These are phyloP conservation scores for Pseudomyrmex sp. DNA, from an alignment of 1,140 invertebrate genomes.

Conservation along the genomic window DNA sequence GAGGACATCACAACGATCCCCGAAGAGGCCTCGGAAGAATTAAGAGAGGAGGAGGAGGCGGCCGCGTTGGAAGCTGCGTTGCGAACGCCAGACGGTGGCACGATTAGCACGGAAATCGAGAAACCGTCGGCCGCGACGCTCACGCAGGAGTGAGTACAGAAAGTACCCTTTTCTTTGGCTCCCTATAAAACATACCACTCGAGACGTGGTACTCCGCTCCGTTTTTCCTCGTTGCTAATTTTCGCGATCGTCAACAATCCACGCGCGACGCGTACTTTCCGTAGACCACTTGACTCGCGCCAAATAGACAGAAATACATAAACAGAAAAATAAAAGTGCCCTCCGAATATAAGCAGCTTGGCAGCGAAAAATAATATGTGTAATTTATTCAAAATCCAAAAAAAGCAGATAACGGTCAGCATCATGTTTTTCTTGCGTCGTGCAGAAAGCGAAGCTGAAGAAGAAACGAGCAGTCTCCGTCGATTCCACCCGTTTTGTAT, in stretches of 20 bases:
- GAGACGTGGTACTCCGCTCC: not conserved
- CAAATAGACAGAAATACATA: not conserved
- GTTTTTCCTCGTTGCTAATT: slow-evolving; percentile 19
- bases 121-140: slow-evolving; percentile 70
- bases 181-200: not conserved
- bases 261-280: slow-evolving; percentile 4
- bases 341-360: not conserved
- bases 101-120: slow-evolving; percentile 78
- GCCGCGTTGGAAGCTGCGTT: slow-evolving; percentile 74
- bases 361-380: not conserved
- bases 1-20: slow-evolving; percentile 84
- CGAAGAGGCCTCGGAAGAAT: slow-evolving; percentile 83
- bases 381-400: no score
- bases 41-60: slow-evolving; percentile 81
- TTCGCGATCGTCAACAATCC: slow-evolving; percentile 55
- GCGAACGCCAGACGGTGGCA: slow-evolving; percentile 73
- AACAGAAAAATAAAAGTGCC: not conserved
- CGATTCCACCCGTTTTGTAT: slow-evolving; percentile 45
- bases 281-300: not conserved
- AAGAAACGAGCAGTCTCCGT: slow-evolving; percentile 6
- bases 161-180: slow-evolving; percentile 18
- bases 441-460: not conserved
- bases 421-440: no score
- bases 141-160: slow-evolving; percentile 75
- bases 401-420: not conserved